Base-by-base conservation (phyloP, 1,140 invertebrate genomes). In the Brachionus calyciflorus region DNA sequence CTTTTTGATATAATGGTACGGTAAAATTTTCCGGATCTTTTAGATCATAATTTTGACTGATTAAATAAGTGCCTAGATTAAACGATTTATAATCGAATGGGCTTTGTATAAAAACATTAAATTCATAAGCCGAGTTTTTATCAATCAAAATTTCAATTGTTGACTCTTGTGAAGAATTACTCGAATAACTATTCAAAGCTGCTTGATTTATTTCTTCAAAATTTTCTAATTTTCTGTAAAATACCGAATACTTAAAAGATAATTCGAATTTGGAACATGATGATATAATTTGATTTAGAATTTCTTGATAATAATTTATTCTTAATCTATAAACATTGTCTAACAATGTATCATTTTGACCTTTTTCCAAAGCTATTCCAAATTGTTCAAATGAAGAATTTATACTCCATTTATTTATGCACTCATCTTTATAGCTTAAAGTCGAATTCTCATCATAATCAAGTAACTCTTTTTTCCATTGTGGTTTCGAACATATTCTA, bases 311-410 rank as follows among this genome's bases (percentile, higher is more conserved):
- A 40, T 73, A 73, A 9, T 73, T 37, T 12, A 73, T 24, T 21
- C 30, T 40, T 14, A 73, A 9, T 30, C 24, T 51, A 51, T 55
- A 73, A 7, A 7, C 19, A 51, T 17, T 19, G 14, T 17, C 44
- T n/a, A n/a, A n/a, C n/a, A n/a, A n/a, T n/a, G n/a, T n/a, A 33
- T 73, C 40, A 26, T 37, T 41, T 49, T 51, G 26, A n/a, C n/a
- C n/a, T n/a, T n/a, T n/a, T 30, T 46, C 21, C 17, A 49, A 70
- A 28, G 46, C 10, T 40, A 55, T 51, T 4, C 46, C 69, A 55
- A 73, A 73, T 73, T 73, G 19, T 33, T 49, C 69, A 24, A 73
- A 24, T 51, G 46, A 40, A 21, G 46, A 41, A 73, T 17, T 51
- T 17, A 49, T 10, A 28, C 21, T 73, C 19, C 40, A 73, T 30